Evolutionary conservation across 2,888 invertebrate species (phyloP), one percentile per base, ranked within the genome.

Genomic region (Ernsta delagoae): DNA sequence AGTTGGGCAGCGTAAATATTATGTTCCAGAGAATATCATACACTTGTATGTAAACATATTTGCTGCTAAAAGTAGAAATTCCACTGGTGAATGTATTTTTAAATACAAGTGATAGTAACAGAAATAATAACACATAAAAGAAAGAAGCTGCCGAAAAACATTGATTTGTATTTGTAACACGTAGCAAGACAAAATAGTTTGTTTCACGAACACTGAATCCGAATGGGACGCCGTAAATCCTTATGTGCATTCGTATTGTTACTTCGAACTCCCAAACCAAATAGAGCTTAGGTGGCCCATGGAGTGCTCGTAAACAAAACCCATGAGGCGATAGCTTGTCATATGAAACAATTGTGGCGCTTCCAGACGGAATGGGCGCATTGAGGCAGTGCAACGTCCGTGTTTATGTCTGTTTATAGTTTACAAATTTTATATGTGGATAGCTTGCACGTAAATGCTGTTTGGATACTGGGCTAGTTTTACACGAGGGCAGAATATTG

Each of bases 121-220:
- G 11, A n/a, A 45, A 45, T 45, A 45, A 45, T 45, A 45, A 4
- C 4, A 11, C 3, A 2, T 45, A 45, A 45, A 45, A 45, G 43
- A 41, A 45, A n/a, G 1, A 45, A 45, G n/a, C 9, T 9, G n/a
- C 9, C 45, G 45, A 45, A 45, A 45, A 45, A 4, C 45, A 45
- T n/a, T 45, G 4, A 45, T 45, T 45, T 45, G 5, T 45, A 45
- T 45, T n/a, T 45, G 45, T 45, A 45, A 45, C 45, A 45, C 45
- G 45, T 45, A 45, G 45, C 3, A n/a, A n/a, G n/a, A 45, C n/a
- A 39, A n/a, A 45, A 45, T n/a, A n/a, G n/a, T 45, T 45, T n/a
- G 45, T 45, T 45, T 45, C 45, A n/a, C 45, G 45, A 45, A 45
- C 45, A n/a, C 45, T 48, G 48, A 48, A 48, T 48, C 48, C 12